A percentile compares a stretch with the other conserved stretches of the same genome.
Conservation (phyloP, 2,797 vertebrate genomes). For the Girardinus metallicus region DNA sequence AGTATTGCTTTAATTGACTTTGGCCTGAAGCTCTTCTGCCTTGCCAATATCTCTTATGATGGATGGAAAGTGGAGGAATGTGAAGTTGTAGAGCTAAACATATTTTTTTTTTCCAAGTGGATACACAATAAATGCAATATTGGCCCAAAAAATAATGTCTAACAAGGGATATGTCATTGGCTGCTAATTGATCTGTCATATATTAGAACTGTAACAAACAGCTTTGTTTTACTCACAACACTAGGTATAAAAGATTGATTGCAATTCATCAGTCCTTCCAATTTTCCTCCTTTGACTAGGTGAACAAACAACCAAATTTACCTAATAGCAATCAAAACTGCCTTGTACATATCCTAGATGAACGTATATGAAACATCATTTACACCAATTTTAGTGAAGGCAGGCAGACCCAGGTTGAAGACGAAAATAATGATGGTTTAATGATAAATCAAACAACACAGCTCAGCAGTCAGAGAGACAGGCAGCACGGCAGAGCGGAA, state of each 20-base stretch:
- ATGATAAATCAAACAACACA: no score
- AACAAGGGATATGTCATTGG: not conserved
- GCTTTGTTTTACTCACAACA: not conserved
- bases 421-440: no score
- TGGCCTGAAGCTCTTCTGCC: slow-evolving; percentile 14
- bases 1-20: slow-evolving; percentile 21
- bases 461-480: no score
- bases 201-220: not conserved
- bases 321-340: not conserved
- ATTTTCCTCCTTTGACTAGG: not conserved
- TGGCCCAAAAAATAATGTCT: not conserved
- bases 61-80: slow-evolving; percentile 6
- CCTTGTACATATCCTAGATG: not conserved
- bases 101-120: not conserved
- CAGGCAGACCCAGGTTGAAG: no score
- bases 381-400: not conserved
- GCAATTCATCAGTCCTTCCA: not conserved
- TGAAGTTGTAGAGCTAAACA: not conserved
- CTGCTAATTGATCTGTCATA: not conserved
- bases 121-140: not conserved
- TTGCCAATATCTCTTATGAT: not conserved
- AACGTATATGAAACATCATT: not conserved
- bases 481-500: no score
- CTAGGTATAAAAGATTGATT: not conserved
- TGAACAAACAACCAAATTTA: not conserved